These are phyloP conservation scores for Bubo blakistoni DNA, from an alignment of 2,113 vertebrate species.

Conservation along the genomic window DNA sequence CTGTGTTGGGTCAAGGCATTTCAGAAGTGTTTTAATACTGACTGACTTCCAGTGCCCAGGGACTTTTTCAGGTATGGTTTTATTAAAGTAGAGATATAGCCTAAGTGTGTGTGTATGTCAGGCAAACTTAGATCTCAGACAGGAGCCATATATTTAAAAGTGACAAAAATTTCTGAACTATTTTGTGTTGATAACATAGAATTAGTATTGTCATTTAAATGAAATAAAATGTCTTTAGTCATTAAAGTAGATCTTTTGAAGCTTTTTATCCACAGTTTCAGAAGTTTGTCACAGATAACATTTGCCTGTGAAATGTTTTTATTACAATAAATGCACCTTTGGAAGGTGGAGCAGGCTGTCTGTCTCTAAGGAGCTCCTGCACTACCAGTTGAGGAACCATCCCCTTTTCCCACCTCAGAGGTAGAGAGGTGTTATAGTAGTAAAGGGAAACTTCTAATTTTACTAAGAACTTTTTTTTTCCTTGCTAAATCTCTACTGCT, in stretches of 20 bases:
- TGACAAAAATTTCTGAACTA: background rate
- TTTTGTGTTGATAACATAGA: background rate
- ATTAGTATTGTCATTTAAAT: background rate
- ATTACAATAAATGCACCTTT: background rate
- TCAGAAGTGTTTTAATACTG: background rate
- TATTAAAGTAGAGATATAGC: background rate
- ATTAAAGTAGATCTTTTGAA: background rate
- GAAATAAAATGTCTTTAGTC: background rate
- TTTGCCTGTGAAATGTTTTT: background rate
- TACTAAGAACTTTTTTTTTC: background rate
- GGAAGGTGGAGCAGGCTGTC: background rate
- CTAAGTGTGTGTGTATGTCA: background rate
- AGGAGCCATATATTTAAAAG: background rate
- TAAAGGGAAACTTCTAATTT: background rate
- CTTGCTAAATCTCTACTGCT: background rate
- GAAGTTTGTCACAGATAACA: background rate
- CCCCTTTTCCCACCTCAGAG: background rate
- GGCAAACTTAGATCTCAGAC: background rate
- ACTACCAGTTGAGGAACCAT: accelerated
- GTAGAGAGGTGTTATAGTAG: background rate
- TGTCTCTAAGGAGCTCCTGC: background rate
- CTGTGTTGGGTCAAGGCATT: accelerated
- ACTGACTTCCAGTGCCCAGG: background rate
- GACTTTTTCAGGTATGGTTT: background rate
- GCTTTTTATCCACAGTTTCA: background rate